A percentile compares a stretch with the other conserved stretches of the same genome.
Conservation (phyloP, 2,113 vertebrate species). For the Nanorana parkeri region DNA sequence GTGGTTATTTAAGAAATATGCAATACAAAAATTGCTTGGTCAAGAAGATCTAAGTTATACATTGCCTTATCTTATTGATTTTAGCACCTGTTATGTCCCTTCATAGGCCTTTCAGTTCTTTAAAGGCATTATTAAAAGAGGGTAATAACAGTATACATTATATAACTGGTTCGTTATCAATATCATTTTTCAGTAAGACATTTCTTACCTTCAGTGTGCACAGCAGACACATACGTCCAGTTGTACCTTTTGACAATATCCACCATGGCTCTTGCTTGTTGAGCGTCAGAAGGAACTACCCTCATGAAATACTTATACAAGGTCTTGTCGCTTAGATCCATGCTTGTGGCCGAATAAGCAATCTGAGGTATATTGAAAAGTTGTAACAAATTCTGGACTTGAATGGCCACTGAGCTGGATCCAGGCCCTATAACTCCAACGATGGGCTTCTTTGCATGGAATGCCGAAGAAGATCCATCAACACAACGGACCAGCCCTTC, state of each 20-base stretch:
- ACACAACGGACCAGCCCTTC: slow-evolving; percentile 85
- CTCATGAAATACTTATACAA: slow-evolving; percentile 98
- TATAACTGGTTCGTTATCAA: not conserved
- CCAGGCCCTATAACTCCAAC: slow-evolving; percentile 97
- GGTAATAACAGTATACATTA: not conserved
- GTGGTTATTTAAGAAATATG: too few relatives aligned
- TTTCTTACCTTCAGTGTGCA: slow-evolving; percentile 93
- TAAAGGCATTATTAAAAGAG: not conserved
- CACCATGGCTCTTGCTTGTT: slow-evolving; percentile 97
- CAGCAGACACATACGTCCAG: slow-evolving; percentile 98
- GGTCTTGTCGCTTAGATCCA: slow-evolving; percentile 98
- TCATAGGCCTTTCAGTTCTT: too few relatives aligned
- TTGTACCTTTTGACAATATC: slow-evolving; percentile 99
- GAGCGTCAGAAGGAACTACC: slow-evolving; percentile 95
- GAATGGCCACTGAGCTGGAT: slow-evolving; percentile 97
- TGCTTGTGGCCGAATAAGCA: slow-evolving; percentile 98
- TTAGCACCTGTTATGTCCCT: too few relatives aligned
- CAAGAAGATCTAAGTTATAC: too few relatives aligned
- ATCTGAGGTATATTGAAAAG: slow-evolving; percentile 99
- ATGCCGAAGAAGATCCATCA: slow-evolving; percentile 85
- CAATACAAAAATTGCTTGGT: too few relatives aligned
- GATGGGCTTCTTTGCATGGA: slow-evolving; percentile 93
- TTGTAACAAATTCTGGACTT: slow-evolving; percentile 97
- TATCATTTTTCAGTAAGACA: not conserved
- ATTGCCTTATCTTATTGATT: too few relatives aligned